Evolutionary conservation across 2,113 vertebrate species (phyloP).

Genomic region (Calonectris borealis): DNA sequence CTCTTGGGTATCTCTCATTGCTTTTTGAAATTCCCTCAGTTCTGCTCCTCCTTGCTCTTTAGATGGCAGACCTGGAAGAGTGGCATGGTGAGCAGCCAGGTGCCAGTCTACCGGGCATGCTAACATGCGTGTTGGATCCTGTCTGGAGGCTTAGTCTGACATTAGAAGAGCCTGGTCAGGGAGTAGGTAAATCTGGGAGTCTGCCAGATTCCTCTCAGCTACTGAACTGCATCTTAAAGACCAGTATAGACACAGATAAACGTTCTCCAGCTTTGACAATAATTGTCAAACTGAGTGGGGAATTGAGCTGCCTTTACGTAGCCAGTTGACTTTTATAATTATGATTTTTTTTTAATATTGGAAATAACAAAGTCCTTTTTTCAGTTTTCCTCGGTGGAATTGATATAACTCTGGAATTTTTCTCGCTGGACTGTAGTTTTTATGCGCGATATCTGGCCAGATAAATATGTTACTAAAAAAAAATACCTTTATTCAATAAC

Average conservation of each 20-base stretch:
- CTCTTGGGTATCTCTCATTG: not conserved
- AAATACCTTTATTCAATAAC: not conserved
- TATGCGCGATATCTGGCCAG: not conserved
- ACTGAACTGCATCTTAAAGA: not conserved
- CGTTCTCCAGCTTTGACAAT: not conserved
- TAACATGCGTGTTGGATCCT: not conserved
- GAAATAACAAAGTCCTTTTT: not conserved
- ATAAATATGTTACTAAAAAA: not conserved
- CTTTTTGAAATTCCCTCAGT: not conserved
- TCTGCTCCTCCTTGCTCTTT: not conserved
- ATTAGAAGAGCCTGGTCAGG: not conserved
- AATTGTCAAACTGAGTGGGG: not conserved
- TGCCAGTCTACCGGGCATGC: not conserved
- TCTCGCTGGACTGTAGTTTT: not conserved
- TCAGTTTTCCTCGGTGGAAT: not conserved
- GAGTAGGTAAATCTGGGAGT: not conserved
- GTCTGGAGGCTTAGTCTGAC: not conserved
- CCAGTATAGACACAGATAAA: not conserved
- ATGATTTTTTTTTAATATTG: not conserved
- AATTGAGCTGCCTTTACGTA: not conserved
- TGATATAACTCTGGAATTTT: not conserved
- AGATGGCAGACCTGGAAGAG: not conserved
- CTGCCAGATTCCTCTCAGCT: not conserved
- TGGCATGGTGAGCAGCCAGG: not conserved
- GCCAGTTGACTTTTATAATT: not conserved